Base-by-base conservation (phyloP, 2,888 invertebrate species). In the Lomographa bimaculata region DNA sequence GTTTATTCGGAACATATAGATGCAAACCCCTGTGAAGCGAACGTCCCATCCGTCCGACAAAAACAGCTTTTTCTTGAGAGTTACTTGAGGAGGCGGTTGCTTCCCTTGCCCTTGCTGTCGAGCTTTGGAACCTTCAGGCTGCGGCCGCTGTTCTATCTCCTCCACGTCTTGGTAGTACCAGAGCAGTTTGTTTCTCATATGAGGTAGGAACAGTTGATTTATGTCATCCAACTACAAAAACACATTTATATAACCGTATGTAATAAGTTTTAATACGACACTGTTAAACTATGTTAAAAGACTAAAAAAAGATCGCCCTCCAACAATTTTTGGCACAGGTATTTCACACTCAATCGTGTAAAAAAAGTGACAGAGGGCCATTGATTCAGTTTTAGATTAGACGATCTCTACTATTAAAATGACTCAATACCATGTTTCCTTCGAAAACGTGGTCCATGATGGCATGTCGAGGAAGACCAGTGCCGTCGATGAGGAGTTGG, bases 401-500 rank as follows among this genome's bases (percentile, higher is more conserved):
- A n/a, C n/a, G n/a, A n/a, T n/a, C n/a, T n/a, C n/a, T n/a, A n/a
- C n/a, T n/a, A n/a, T n/a, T n/a, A n/a, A n/a, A n/a, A n/a, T n/a
- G n/a, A n/a, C n/a, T n/a, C 14, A 34, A 7, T 79, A 94, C 95
- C 96, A 96, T 96, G 65, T 96, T 95, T 50, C 95, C 96, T 76
- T 96, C 96, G 80, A 96, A 96, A 24, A 96, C 95, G 69, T 96
- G 94, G 76, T 96, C 96, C 95, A 97, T 96, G 48, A 97, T 94
- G 64, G 96, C 95, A 75, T 95, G 94, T 14, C 96, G 83, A 0
- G 94, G 93, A 30, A 97, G 82, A 7, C 94, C 94, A 0, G 96
- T 96, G 32, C 94, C 95, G 64, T 96, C 96, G 71, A 96, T 95
- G 53, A 97, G 90, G 29, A 96, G 91, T 72, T 97, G 96, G 84